Evolutionary conservation across 1,140 invertebrate genomes (phyloP).

Genomic region (Laupala kohalensis): DNA sequence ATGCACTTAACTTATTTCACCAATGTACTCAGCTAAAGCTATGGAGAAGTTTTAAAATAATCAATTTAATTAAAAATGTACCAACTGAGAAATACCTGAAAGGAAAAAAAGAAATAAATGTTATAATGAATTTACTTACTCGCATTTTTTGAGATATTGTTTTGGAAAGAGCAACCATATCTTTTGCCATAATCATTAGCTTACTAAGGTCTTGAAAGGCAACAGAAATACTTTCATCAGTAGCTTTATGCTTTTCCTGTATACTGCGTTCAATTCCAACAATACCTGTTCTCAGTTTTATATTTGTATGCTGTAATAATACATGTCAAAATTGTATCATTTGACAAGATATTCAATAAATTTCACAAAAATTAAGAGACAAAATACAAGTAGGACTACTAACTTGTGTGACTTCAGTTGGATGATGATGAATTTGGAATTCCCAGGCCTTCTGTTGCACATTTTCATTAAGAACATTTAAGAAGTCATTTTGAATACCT

Average conservation of each 20-base stretch:
- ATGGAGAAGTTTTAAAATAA: too few relatives aligned
- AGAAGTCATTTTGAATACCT: constrained; percentile 59
- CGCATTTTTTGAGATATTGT: constrained; percentile 87
- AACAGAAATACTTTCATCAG: constrained; percentile 77
- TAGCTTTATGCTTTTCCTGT: constrained; percentile 77
- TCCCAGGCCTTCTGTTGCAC: constrained; percentile 51
- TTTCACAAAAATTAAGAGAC: background rate
- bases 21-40: too few relatives aligned
- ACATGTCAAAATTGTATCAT: background rate
- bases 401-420: constrained; percentile 17
- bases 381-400: background rate
- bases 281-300: constrained; percentile 74
- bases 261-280: constrained; percentile 89
- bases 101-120: too few relatives aligned
- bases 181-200: constrained; percentile 91
- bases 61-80: too few relatives aligned
- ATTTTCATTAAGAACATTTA: constrained; percentile 43
- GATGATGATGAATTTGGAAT: constrained; percentile 18
- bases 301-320: constrained; percentile 20
- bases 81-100: too few relatives aligned
- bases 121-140: constrained; percentile 34
- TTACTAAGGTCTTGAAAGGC: constrained; percentile 93
- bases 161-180: constrained; percentile 89
- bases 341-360: background rate
- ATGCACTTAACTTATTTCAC: too few relatives aligned